A percentile compares a stretch with the other conserved stretches of the same genome.
These are phyloP conservation scores for Cricetomys ansorgei DNA, from an alignment of 2,113 vertebrate genomes.

Conservation along the genomic window DNA sequence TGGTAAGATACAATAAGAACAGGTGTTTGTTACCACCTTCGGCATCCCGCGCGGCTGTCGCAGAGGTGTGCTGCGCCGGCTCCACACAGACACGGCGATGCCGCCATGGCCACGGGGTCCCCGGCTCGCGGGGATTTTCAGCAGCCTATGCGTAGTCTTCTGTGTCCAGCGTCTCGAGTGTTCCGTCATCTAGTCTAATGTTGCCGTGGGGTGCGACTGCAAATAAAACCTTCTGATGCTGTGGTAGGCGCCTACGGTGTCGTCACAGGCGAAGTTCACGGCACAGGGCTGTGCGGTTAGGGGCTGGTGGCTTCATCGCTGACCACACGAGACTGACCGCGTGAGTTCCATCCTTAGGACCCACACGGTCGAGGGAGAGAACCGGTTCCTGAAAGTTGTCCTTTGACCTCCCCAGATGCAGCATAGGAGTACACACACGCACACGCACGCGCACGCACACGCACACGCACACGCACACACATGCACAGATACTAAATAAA, in stretches of 20 bases:
- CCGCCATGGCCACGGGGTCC: too few species aligned
- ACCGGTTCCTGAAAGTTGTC: background rate
- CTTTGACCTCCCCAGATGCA: background rate
- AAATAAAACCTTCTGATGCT: background rate
- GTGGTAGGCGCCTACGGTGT: background rate
- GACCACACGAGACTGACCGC: background rate
- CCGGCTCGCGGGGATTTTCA: background rate
- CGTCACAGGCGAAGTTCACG: background rate
- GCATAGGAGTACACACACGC: background rate
- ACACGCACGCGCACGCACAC: background rate
- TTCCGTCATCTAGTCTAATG: background rate
- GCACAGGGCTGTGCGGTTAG: background rate
- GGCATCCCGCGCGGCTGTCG: too few species aligned
- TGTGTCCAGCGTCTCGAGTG: background rate
- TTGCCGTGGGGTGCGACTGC: background rate
- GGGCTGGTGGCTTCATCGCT: too few species aligned
- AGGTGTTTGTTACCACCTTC: too few species aligned
- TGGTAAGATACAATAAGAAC: fast-evolving
- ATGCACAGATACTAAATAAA: background rate
- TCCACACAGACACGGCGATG: too few species aligned
- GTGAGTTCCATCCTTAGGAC: too few species aligned
- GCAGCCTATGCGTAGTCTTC: background rate
- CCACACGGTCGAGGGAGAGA: background rate
- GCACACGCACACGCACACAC: background rate
- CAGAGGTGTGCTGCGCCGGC: too few species aligned